These are phyloP conservation scores for Drosophila tani DNA, from an alignment of 1,140 invertebrate genomes.

Conservation along the genomic window DNA sequence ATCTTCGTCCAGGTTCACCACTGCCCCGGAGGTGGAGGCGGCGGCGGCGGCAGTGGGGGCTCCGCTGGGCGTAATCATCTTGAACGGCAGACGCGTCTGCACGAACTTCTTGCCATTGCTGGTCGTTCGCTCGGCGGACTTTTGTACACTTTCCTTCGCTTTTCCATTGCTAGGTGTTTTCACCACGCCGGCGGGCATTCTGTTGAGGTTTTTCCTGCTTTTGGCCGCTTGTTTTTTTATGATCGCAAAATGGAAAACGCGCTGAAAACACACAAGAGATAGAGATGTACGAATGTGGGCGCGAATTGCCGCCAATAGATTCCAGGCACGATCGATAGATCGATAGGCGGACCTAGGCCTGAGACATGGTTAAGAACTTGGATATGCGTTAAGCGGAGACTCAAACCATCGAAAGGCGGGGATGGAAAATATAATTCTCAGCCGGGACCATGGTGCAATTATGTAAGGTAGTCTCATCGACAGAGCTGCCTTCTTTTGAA, in stretches of 20 bases:
- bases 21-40: neutral
- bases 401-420: too few species aligned
- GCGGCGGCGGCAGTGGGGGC: neutral
- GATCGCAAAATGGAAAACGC: slow-evolving; percentile 24
- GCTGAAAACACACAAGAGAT: slow-evolving; percentile 36
- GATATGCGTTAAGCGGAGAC: too few species aligned
- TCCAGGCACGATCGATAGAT: slow-evolving; percentile 13
- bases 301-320: slow-evolving; percentile 37
- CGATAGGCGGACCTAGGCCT: slow-evolving; percentile 4
- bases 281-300: slow-evolving; percentile 1
- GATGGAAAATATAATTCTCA: too few species aligned
- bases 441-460: too few species aligned
- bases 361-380: too few species aligned
- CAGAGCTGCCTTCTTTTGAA: too few species aligned
- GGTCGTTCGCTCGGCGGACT: slow-evolving; percentile 48
- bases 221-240: slow-evolving; percentile 12
- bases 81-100: slow-evolving; percentile 84
- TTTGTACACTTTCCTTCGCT: slow-evolving; percentile 40
- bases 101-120: slow-evolving; percentile 82
- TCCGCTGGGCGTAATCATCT: slow-evolving; percentile 62
- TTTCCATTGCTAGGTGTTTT: slow-evolving; percentile 56
- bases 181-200: slow-evolving; percentile 63
- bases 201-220: slow-evolving; percentile 11
- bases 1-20: slow-evolving; percentile 14
- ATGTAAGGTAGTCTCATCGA: too few species aligned